phyloP scores from a whole-genome alignment of 2,888 invertebrate species.

The Zygothrica quintamaculata region DNA sequence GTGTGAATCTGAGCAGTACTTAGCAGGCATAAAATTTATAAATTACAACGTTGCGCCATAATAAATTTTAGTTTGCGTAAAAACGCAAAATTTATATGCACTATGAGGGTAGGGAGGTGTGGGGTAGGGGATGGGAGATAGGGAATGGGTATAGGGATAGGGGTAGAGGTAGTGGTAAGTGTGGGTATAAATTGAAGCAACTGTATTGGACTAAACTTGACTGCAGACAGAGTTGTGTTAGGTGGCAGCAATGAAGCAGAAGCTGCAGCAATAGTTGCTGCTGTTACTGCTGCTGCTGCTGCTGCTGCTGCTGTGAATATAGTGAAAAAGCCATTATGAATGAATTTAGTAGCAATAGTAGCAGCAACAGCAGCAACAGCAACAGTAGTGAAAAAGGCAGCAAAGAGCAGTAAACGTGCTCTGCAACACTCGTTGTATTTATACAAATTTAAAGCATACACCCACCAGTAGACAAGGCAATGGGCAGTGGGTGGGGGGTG shows the following conservation, averaged over 20 bases:
- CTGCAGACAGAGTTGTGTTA: background rate
- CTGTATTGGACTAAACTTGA: background rate
- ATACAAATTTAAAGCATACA: constrained; percentile 76
- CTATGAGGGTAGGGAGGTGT: constrained; percentile 20
- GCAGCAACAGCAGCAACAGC: constrained; percentile 35
- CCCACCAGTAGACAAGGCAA: constrained; percentile 18
- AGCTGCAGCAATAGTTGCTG: background rate
- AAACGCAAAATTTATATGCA: constrained; percentile 78
- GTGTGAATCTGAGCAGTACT: constrained; percentile 48
- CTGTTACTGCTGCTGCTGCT: too few species aligned
- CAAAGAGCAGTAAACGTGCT: constrained; percentile 58
- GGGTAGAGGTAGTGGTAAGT: background rate
- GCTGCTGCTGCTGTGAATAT: constrained; percentile 40
- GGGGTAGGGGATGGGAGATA: background rate
- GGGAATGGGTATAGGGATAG: constrained; percentile 7
- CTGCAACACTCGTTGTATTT: constrained; percentile 56
- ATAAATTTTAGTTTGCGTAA: constrained; percentile 80
- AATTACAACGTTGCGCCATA: constrained; percentile 77
- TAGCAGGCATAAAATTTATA: constrained; percentile 80
- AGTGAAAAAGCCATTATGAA: constrained; percentile 78
- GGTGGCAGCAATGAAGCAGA: background rate
- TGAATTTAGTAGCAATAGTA: constrained; percentile 72
- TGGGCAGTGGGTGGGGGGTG: constrained; percentile 7
- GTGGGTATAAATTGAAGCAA: background rate
- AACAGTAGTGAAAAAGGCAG: constrained; percentile 21